Evolutionary conservation across 2,797 vertebrate genomes (phyloP).

Genomic region (Hoplostethus mediterraneus): DNA sequence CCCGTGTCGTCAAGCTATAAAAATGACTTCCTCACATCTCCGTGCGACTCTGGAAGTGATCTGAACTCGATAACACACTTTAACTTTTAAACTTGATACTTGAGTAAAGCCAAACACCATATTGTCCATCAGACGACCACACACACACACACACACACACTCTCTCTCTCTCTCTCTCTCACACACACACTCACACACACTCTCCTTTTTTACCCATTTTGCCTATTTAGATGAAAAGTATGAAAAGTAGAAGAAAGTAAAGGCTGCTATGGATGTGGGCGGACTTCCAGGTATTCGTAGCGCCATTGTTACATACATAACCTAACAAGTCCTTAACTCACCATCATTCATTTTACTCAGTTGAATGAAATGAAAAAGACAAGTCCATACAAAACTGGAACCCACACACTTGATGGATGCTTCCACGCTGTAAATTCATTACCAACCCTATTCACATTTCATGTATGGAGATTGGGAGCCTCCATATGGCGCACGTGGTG

Average conservation of each 20-base stretch:
- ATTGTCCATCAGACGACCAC: slow-evolving; percentile 18
- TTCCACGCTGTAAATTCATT: no score
- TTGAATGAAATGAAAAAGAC: not conserved
- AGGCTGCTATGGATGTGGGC: not conserved
- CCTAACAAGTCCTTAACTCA: not conserved
- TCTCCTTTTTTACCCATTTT: no score
- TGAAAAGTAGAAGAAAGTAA: not conserved
- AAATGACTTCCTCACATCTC: slow-evolving; percentile 72
- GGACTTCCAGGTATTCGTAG: not conserved
- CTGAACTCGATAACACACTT: slow-evolving; percentile 29
- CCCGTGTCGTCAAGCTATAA: slow-evolving; percentile 73
- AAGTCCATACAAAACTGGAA: not conserved
- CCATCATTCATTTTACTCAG: not conserved
- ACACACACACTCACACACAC: no score
- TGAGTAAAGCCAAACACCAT: not conserved
- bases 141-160: no score
- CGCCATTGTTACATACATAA: not conserved
- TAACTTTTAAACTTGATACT: not conserved
- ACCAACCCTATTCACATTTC: not conserved
- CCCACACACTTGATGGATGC: not conserved
- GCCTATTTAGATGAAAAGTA: no score
- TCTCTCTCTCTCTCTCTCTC: no score
- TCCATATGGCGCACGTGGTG: not conserved
- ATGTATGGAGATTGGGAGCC: not conserved
- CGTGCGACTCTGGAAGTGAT: slow-evolving; percentile 34